Conservation (phyloP, 2,888 invertebrate species). For the Scaptomyza tumidula region DNA sequence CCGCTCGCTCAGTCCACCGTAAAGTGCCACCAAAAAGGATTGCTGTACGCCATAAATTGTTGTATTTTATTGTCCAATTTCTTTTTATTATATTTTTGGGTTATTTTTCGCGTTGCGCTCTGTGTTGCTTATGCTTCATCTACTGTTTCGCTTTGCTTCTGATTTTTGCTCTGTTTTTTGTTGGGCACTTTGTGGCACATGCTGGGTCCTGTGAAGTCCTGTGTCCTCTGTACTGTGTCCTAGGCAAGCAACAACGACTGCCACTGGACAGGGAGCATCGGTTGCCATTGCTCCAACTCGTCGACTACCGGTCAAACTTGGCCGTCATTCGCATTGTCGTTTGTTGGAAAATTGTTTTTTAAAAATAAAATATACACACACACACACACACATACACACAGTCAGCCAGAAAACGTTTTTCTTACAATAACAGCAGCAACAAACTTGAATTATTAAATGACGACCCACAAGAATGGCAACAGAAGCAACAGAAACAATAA, state of each 20-base stretch:
- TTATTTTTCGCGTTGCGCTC: constrained; percentile 64
- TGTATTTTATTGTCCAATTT: constrained; percentile 80
- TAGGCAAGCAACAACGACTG: constrained; percentile 32
- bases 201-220: constrained; percentile 56
- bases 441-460: constrained; percentile 73
- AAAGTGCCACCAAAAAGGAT: constrained; percentile 75
- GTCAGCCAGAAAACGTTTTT: constrained; percentile 34
- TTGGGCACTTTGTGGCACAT: constrained; percentile 71
- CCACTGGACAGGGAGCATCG: constrained; percentile 25
- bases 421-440: constrained; percentile 42
- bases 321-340: constrained; percentile 67
- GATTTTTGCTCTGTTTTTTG: constrained; percentile 39
- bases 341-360: constrained; percentile 71
- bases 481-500: constrained; percentile 9
- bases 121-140: constrained; percentile 74
- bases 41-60: constrained; percentile 77
- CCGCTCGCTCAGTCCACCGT: constrained; percentile 28
- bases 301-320: constrained; percentile 54
- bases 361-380: constrained; percentile 57
- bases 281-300: constrained; percentile 3
- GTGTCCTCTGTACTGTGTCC: constrained; percentile 53
- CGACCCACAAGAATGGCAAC: constrained; percentile 55
- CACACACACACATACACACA: constrained; percentile 12
- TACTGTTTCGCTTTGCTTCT: constrained; percentile 61
- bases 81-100: constrained; percentile 77